These are phyloP conservation scores for pig (Sus scrofa) DNA, from an alignment of 2,113 vertebrate species.

Conservation along the genomic window T2T-Sscrofa CM000823.6:52991001-52991500, in stretches of 20 bases:
- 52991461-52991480: too few species aligned
- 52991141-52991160: background rate
- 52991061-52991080: background rate
- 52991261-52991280: background rate
- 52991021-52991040: too few species aligned
- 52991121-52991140: accelerated
- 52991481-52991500: too few species aligned
- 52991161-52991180: background rate
- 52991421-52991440: background rate
- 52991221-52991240: background rate
- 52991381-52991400: background rate
- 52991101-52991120: background rate
- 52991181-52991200: background rate
- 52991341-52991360: background rate
- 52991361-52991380: background rate
- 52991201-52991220: background rate
- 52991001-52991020: too few species aligned
- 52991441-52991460: too few species aligned
- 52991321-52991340: background rate
- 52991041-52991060: too few species aligned
- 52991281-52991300: background rate
- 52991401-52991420: background rate
- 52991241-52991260: background rate
- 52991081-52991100: background rate
- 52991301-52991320: background rate